Evolutionary conservation across 2,888 invertebrate genomes (phyloP), one percentile per base, ranked within the genome.

Genomic region (Julus scandinavius): DNA sequence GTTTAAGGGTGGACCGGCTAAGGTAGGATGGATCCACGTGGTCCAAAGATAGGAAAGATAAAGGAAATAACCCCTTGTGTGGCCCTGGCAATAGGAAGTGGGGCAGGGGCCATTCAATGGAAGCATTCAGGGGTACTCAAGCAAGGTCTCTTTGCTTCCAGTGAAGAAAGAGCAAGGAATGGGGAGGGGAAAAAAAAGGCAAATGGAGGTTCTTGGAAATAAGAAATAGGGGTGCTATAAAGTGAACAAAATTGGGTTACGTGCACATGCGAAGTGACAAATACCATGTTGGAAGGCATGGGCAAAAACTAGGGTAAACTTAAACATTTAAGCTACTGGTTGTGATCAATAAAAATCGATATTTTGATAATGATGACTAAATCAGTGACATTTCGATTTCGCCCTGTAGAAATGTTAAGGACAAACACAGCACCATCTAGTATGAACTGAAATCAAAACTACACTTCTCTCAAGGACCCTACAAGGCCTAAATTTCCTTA

Each of bases 11-110:
- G 72, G 63, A 63, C 63, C 63, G n/a, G 20, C 63, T 63, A 17
- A 63, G 63, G 72, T 72, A 72, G 72, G 72, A 72, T 72, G 72
- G 72, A 72, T 72, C 72, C 72, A 72, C 72, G 72, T 72, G 72
- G 63, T 63, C 63, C 63, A 20, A 13, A 63, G 63, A 63, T 63
- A 63, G 20, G 72, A 72, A 29, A 72, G 72, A 72, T 72, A 72
- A 72, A 29, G 72, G 72, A 72, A 72, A 72, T 72, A 72, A 72
- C 72, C 72, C 72, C 72, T 72, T 72, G 72, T 72, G 72, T 72
- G 72, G 72, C 72, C 72, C 72, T 72, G 11, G 72, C 72, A 72
- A 29, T 72, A 72, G 72, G 72, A 29, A 72, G 72, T 72, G 29
- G 72, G 72, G 72, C 72, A 72, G 72, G 72, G 72, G 29, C 72